These are phyloP conservation scores for Monochamus saltuarius DNA, from an alignment of 1,140 invertebrate genomes.

Conservation along the genomic window DNA sequence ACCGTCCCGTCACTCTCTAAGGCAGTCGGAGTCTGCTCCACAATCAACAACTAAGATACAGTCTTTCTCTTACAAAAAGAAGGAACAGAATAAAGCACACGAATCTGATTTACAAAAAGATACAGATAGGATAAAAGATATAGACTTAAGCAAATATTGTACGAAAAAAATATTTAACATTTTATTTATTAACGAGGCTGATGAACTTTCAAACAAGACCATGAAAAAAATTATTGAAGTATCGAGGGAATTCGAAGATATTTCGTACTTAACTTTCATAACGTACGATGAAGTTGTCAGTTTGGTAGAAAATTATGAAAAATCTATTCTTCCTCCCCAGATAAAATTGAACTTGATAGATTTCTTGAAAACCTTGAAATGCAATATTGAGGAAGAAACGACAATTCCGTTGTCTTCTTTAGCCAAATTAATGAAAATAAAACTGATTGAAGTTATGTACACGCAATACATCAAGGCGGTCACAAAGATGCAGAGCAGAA, in stretches of 20 bases:
- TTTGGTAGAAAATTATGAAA: conserved; percentile 6
- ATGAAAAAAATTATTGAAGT: conserved; percentile 13
- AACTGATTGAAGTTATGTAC: conserved; percentile 29
- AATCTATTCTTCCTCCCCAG: conserved; percentile 17
- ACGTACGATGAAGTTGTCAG: conserved; percentile 21
- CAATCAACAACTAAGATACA: no score
- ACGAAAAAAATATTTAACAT: conserved; percentile 28
- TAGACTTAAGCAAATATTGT: conserved; percentile 23
- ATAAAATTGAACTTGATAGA: conserved; percentile 15
- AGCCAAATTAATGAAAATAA: conserved; percentile 26
- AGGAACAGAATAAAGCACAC: no score
- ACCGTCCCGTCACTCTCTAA: no score
- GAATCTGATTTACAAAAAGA: no score
- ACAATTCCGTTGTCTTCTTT: neutral
- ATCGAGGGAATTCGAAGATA: conserved; percentile 20
- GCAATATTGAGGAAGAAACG: neutral
- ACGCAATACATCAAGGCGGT: conserved; percentile 18
- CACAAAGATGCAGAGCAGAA: conserved; percentile 16
- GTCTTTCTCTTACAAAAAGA: no score
- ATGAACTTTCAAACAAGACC: conserved; percentile 9
- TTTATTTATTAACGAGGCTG: conserved; percentile 13
- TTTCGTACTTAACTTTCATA: conserved; percentile 28
- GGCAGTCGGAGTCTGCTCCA: no score
- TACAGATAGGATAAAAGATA: neutral
- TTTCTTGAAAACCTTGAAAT: conserved; percentile 15